Evolutionary conservation across 2,888 invertebrate species (phyloP), one percentile per base, ranked within the genome.

Genomic region (Agrotis exclamationis): DNA sequence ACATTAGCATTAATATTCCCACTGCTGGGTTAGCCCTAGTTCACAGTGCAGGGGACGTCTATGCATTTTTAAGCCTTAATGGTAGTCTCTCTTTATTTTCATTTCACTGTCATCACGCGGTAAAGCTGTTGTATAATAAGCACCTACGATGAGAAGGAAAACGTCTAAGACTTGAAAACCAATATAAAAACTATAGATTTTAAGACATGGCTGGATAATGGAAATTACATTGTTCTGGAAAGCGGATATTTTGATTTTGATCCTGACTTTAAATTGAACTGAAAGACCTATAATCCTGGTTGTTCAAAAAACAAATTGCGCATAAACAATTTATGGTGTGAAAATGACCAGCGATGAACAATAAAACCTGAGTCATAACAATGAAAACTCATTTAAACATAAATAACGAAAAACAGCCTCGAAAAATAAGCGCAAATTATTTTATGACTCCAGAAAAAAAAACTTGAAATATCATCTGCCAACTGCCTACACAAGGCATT

Each of bases 401-500:
- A 16, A 44, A 28, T 13, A 7, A 28, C 20, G 24, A 1, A 44
- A 28, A 51, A 11, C 18, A 45, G 22, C 16, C 47, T 39, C 14
- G 1, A 20, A 68, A 68, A 47, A 66, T 13, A 14, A 0, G 0
- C n/a, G 1, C 1, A 44, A 7, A 57, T 18, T 44, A 48, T 39
- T 20, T 18, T 50, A 47, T 47, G 39, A 33, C 18, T 28, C 3
- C 13, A 39, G 24, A 59, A 65, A 47, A 22, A 0, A 51, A 16
- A 9, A n/a, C 14, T 0, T 47, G 6, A 56, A 63, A 50, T 33
- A 20, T 51, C 50, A 58, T 24, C n/a, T 14, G 9, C 50, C 13
- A 66, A 44, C 18, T 51, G 39, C 48, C 48, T 20, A 50, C 24
- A 56, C n/a, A 33, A 70, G 60, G 50, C 14, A 64, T 54, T 16